phyloP scores from a whole-genome alignment of 2,888 invertebrate genomes.

The Morpho deidamia region DNA sequence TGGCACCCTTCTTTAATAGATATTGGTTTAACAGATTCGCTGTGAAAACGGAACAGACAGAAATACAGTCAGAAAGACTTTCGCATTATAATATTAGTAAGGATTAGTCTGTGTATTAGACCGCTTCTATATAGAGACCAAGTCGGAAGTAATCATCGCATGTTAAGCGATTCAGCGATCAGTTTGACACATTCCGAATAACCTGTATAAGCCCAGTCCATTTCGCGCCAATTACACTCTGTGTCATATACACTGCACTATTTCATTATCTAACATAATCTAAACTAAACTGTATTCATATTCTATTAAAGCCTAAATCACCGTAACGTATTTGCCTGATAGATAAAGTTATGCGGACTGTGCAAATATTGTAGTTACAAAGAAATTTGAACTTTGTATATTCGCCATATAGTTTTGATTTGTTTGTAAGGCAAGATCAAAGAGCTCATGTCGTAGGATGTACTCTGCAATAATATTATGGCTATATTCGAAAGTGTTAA shows the following conservation, averaged over 20 bases:
- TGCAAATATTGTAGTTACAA: slow-evolving; percentile 29
- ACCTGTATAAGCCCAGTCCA: slow-evolving; percentile 55
- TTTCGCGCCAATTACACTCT: slow-evolving; percentile 71
- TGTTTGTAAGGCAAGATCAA: slow-evolving; percentile 47
- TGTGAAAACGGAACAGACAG: too few species aligned
- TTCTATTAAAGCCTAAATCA: neutral
- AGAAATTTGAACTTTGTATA: slow-evolving; percentile 39
- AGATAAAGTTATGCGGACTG: slow-evolving; percentile 44
- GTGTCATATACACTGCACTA: slow-evolving; percentile 58
- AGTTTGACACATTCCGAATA: slow-evolving; percentile 26
- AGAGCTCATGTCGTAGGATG: slow-evolving; percentile 52
- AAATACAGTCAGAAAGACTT: too few species aligned
- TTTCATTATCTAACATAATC: slow-evolving; percentile 26
- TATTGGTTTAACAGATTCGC: too few species aligned
- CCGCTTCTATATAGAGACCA: neutral
- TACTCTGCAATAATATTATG: slow-evolving; percentile 56
- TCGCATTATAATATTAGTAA: too few species aligned
- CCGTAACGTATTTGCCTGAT: slow-evolving; percentile 12
- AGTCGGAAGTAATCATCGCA: slow-evolving; percentile 14
- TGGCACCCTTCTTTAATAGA: too few species aligned
- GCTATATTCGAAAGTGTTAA: slow-evolving; percentile 57
- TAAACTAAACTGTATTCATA: neutral
- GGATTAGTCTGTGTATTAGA: neutral
- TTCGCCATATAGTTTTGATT: slow-evolving; percentile 34
- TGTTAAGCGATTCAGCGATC: slow-evolving; percentile 19